Percentiles rank a stretch among this genome's conserved stretches.
These are phyloP conservation scores for Amphimedon queenslandica DNA, from an alignment of 37 sponge, comb jelly and placozoan species.

Conservation along the genomic window DNA sequence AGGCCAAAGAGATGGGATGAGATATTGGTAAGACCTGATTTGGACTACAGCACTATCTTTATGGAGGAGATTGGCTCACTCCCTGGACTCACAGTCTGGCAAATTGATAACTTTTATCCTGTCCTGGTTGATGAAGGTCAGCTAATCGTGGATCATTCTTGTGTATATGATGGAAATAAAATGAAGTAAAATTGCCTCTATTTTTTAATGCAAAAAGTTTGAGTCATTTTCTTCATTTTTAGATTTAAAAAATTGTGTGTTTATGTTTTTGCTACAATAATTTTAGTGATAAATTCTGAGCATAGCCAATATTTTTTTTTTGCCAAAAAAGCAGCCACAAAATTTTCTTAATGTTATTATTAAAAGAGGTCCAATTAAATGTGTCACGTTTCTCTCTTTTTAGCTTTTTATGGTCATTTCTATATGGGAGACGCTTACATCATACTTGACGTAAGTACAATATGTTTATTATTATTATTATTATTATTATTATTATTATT, in stretches of 20 bases:
- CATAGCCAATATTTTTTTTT: no score
- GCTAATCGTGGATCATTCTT: no score
- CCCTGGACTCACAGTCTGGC: slow-evolving; percentile 86
- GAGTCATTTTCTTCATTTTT: no score
- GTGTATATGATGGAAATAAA: no score
- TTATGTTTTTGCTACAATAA: no score
- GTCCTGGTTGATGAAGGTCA: slow-evolving; percentile 77
- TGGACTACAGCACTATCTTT: slow-evolving; percentile 87
- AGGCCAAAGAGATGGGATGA: slow-evolving; percentile 63
- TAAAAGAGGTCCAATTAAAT: neutral
- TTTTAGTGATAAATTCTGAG: no score
- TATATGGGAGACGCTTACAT: slow-evolving; percentile 92
- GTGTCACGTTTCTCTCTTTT: neutral
- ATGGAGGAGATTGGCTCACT: slow-evolving; percentile 64
- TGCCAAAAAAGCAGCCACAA: neutral
- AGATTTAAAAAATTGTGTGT: slow-evolving; percentile 2
- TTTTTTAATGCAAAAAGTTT: neutral
- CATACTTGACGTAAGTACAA: slow-evolving; percentile 52
- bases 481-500: no score
- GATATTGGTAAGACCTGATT: slow-evolving; percentile 73
- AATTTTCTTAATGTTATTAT: neutral
- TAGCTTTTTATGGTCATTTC: slow-evolving; percentile 74
- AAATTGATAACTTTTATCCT: slow-evolving; percentile 94
- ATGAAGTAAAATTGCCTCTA: neutral
- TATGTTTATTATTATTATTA: neutral